Conservation (phyloP, 2,888 invertebrate species). For the Rotaria magnacalcarata region DNA sequence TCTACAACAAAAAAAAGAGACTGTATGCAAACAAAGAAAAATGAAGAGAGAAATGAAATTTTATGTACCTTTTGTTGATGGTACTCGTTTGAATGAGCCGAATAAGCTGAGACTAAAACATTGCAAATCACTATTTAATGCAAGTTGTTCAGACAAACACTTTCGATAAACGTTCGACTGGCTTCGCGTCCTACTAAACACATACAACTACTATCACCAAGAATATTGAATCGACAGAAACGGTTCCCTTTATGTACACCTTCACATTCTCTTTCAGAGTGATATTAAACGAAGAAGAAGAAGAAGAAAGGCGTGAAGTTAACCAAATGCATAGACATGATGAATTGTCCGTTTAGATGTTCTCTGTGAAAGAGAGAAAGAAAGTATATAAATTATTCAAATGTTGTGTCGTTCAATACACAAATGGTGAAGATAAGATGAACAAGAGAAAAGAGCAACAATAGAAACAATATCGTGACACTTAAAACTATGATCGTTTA, state of each 20-base stretch:
- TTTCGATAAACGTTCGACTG: no score
- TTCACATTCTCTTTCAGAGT: neutral
- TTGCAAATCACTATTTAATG: no score
- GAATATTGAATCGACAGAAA: neutral
- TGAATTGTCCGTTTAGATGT: neutral
- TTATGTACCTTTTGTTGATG: no score
- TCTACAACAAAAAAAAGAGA: neutral
- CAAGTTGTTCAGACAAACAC: no score
- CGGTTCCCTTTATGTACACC: neutral
- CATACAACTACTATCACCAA: no score
- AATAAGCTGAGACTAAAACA: no score
- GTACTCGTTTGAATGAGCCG: no score
- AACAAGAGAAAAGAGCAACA: neutral
- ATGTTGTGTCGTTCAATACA: neutral
- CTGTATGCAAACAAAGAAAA: no score
- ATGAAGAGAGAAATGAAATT: no score
- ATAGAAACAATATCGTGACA: no score
- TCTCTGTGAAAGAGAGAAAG: neutral
- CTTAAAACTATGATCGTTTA: no score
- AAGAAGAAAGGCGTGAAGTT: neutral
- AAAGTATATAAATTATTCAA: neutral
- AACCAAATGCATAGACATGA: neutral
- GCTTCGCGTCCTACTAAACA: no score
- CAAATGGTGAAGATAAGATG: neutral
- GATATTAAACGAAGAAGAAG: neutral